Evolutionary conservation across 2,797 vertebrate genomes (phyloP).

Genomic region (Menidia menidia): DNA sequence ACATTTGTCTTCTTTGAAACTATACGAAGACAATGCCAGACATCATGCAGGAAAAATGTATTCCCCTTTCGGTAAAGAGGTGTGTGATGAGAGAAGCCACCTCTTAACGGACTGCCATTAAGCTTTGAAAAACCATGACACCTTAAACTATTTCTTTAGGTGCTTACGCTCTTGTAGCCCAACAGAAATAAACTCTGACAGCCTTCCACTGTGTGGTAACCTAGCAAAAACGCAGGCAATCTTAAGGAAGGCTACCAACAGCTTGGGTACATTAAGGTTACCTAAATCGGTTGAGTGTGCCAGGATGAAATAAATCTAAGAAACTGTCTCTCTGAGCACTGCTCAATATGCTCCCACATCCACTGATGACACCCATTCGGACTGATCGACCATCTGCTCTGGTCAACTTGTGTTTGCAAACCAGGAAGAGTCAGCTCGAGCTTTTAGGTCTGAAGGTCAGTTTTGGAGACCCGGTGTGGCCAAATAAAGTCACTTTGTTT

Average conservation of each 20-base stretch:
- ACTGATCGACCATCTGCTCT: too few species aligned
- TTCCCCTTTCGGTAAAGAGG: constrained; percentile 40
- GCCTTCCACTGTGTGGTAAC: neutral
- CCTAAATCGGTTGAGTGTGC: neutral
- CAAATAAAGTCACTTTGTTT: constrained; percentile 1
- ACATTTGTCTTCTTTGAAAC: constrained; percentile 63
- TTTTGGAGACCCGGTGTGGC: constrained; percentile 1
- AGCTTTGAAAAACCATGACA: neutral
- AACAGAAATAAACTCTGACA: constrained; percentile 2
- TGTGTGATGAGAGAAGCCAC: constrained; percentile 11
- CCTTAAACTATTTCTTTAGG: constrained; percentile 21
- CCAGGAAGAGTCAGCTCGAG: neutral
- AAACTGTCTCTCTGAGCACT: too few species aligned
- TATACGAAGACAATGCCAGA: constrained; percentile 17
- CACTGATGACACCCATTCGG: neutral
- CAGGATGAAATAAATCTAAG: too few species aligned
- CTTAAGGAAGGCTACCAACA: neutral
- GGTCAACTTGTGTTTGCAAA: neutral
- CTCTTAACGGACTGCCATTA: constrained; percentile 21
- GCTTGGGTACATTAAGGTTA: neutral
- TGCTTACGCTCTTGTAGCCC: constrained; percentile 34
- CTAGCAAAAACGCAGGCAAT: neutral
- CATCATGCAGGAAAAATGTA: constrained; percentile 29
- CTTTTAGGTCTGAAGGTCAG: neutral
- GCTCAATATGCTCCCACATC: neutral